A percentile compares a stretch with the other conserved stretches of the same genome.
phyloP scores from a whole-genome alignment of 2,797 vertebrate genomes.

The Ctenopoma kingsleyae region DNA sequence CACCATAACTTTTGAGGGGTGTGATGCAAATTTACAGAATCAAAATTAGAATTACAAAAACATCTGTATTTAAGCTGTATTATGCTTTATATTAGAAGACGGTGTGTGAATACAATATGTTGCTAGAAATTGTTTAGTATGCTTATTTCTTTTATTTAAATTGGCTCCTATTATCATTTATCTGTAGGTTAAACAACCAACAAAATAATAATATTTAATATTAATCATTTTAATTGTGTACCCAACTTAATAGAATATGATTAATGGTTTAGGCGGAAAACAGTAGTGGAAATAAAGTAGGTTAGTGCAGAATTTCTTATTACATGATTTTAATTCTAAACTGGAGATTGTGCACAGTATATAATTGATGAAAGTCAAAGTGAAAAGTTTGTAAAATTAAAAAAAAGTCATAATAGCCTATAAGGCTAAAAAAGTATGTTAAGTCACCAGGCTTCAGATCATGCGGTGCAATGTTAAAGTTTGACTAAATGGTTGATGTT shows the following conservation, averaged over 20 bases:
- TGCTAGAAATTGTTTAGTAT: background rate
- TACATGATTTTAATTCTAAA: background rate
- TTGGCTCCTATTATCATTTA: background rate
- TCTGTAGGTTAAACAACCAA: background rate
- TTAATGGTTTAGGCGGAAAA: no score
- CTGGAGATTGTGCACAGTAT: no score
- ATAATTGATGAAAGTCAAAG: background rate
- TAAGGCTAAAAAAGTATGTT: no score
- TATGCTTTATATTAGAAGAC: background rate
- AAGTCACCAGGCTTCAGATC: background rate
- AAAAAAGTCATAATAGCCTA: no score
- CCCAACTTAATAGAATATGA: no score
- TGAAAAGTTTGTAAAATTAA: no score
- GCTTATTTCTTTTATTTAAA: background rate
- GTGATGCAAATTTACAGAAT: background rate
- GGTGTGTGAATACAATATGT: background rate
- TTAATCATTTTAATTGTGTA: background rate
- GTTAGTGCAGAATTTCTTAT: background rate
- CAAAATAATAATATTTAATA: background rate
- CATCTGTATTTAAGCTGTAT: background rate
- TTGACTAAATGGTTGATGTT: background rate
- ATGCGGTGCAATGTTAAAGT: no score
- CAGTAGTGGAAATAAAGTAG: background rate
- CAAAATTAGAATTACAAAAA: background rate
- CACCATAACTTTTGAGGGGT: no score